Evolutionary conservation across 2,888 invertebrate genomes (phyloP).

Genomic region (Zygogramma bicolorata): DNA sequence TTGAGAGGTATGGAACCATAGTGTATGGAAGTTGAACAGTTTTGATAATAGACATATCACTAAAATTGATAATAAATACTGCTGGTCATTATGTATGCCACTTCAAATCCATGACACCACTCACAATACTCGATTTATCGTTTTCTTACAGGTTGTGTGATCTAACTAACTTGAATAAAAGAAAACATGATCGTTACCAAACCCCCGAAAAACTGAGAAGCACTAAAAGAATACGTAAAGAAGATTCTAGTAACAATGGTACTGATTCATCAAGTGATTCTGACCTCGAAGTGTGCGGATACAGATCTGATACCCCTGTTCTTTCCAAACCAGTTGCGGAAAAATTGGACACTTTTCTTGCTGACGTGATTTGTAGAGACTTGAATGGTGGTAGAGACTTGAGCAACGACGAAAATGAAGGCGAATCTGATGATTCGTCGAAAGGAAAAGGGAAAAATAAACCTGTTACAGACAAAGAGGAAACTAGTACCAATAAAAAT

Average conservation of each 20-base stretch:
- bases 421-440: conserved; percentile 10
- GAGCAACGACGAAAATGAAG: conserved; percentile 20
- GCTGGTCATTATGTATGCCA: too few relatives aligned
- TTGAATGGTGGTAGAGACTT: conserved; percentile 24
- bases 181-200: not conserved
- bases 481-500: not conserved
- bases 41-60: too few relatives aligned
- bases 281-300: conserved; percentile 9
- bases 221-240: conserved; percentile 14
- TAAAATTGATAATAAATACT: too few relatives aligned
- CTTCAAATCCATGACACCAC: too few relatives aligned
- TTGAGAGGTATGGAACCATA: too few relatives aligned
- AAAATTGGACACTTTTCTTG: conserved; percentile 35
- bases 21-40: too few relatives aligned
- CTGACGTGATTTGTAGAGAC: conserved; percentile 29
- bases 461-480: not conserved
- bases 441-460: conserved; percentile 28
- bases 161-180: conserved; percentile 18
- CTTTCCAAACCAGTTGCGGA: conserved; percentile 21
- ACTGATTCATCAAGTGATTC: conserved; percentile 23
- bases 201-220: not conserved
- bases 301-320: conserved; percentile 17
- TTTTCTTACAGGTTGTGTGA: conserved; percentile 21
- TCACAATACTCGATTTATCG: too few relatives aligned
- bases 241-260: not conserved